Evolutionary conservation across 2,113 vertebrate species (phyloP).

Genomic region (Platycercus adscitus): DNA sequence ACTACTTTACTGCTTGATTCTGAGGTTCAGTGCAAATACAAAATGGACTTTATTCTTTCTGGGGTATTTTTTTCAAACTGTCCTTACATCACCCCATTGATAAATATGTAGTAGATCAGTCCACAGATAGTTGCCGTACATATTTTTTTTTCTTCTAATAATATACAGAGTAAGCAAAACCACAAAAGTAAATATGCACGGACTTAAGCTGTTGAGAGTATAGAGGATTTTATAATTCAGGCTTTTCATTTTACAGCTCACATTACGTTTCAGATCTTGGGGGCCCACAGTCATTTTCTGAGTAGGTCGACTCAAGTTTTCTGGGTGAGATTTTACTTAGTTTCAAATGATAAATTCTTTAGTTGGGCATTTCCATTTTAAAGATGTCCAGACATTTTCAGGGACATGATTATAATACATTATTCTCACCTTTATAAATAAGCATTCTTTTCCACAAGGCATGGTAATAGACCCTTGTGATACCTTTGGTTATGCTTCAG

Average conservation of each 20-base stretch:
- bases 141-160: neutral
- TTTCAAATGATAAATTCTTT: neutral
- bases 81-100: neutral
- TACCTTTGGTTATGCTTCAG: slow-evolving; percentile 6
- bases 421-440: neutral
- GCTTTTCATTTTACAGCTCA: neutral
- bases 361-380: neutral
- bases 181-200: neutral
- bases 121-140: neutral
- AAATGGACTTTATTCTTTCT: neutral
- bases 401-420: slow-evolving; percentile 7
- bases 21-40: neutral
- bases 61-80: neutral
- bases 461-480: neutral
- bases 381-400: slow-evolving; percentile 5
- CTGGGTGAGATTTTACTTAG: neutral
- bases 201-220: neutral
- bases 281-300: neutral
- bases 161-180: neutral
- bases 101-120: neutral
- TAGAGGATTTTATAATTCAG: neutral
- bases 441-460: neutral
- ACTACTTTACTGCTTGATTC: neutral
- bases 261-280: neutral
- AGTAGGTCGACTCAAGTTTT: neutral